These are phyloP conservation scores for Petrocephalus zakoni DNA, from an alignment of 2,113 vertebrate species.

Conservation along the genomic window DNA sequence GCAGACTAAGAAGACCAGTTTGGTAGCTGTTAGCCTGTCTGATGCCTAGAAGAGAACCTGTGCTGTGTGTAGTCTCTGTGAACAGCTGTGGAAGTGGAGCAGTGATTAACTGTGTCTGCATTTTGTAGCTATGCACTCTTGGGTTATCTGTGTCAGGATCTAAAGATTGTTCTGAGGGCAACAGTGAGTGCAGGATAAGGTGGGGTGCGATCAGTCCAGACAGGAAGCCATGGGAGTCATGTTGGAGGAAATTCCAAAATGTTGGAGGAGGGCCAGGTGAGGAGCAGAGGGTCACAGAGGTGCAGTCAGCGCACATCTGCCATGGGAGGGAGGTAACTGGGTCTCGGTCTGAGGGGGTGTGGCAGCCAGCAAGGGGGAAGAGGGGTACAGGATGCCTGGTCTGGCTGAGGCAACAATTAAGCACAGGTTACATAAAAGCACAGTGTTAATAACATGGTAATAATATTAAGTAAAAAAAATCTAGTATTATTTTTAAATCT, in stretches of 20 bases:
- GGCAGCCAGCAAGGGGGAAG: neutral
- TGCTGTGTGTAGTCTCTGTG: neutral
- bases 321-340: neutral
- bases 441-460: neutral
- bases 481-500: neutral
- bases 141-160: neutral
- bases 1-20: neutral
- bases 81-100: neutral
- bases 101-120: neutral
- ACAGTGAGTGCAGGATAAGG: neutral
- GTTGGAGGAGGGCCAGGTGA: neutral
- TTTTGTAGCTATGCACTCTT: neutral
- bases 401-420: neutral
- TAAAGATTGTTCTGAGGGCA: neutral
- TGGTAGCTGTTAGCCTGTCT: neutral
- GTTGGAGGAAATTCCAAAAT: neutral
- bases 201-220: neutral
- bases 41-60: neutral
- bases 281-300: neutral
- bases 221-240: neutral
- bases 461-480: neutral
- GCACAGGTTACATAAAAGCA: neutral
- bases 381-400: neutral
- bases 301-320: neutral
- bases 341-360: neutral